Evolutionary conservation across 2,888 invertebrate genomes (phyloP).

Genomic region (Sabellastarte sp.): DNA sequence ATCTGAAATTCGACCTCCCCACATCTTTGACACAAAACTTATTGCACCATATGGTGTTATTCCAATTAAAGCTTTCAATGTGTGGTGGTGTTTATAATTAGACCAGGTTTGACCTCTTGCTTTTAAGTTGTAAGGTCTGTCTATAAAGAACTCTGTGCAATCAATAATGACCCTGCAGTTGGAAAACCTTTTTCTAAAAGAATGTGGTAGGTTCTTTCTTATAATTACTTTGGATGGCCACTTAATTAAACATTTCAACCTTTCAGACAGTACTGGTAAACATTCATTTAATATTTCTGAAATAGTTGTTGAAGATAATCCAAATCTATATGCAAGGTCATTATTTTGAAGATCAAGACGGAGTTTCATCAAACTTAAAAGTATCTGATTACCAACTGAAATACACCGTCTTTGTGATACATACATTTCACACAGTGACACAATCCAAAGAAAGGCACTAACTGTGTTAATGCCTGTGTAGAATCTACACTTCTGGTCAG

Average conservation of each 20-base stretch:
- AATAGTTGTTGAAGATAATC: conserved; percentile 15
- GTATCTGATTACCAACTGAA: too few relatives aligned
- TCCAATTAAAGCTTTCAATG: too few relatives aligned
- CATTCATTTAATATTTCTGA: conserved; percentile 12
- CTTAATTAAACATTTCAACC: conserved; percentile 14
- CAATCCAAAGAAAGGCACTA: too few relatives aligned
- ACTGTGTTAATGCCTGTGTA: too few relatives aligned
- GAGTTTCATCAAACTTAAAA: too few relatives aligned
- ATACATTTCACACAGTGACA: too few relatives aligned
- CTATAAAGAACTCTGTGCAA: conserved; percentile 31
- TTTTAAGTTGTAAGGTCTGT: conserved; percentile 26
- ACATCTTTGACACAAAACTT: too few relatives aligned
- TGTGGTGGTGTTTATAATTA: too few relatives aligned
- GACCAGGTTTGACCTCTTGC: conserved; percentile 29
- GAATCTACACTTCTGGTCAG: too few relatives aligned
- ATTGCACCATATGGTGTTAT: too few relatives aligned
- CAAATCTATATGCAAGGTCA: conserved; percentile 15
- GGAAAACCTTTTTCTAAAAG: conserved; percentile 20
- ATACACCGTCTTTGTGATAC: too few relatives aligned
- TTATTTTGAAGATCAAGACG: not conserved
- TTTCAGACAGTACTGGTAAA: conserved; percentile 8
- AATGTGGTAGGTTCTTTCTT: conserved; percentile 22
- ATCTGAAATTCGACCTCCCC: conserved; percentile 28
- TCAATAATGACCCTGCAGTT: conserved; percentile 24
- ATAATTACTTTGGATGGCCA: conserved; percentile 23